Percentiles rank a stretch among this genome's conserved stretches.
These are phyloP conservation scores for Mungos mungo DNA, from an alignment of 2,113 vertebrate genomes.

Conservation along the genomic window DNA sequence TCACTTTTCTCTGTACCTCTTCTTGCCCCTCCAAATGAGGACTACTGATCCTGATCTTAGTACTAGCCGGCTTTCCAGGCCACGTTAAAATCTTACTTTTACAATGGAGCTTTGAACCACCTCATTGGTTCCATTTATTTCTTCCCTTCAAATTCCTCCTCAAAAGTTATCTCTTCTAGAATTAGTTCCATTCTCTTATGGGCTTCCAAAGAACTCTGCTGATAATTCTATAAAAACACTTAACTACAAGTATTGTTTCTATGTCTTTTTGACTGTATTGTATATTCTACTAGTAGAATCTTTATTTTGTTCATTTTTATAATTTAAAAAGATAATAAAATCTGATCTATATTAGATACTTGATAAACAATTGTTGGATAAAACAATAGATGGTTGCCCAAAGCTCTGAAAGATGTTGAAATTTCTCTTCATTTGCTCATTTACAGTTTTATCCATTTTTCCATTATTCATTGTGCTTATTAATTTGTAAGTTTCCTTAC, in stretches of 20 bases:
- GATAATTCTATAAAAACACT: constrained; percentile 10
- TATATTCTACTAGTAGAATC: neutral
- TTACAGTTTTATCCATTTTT: neutral
- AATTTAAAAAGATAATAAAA: constrained; percentile 18
- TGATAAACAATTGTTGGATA: constrained; percentile 2
- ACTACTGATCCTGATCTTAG: too few relatives aligned
- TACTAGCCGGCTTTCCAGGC: neutral
- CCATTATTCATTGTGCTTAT: neutral
- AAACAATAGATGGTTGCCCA: neutral
- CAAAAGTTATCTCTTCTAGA: neutral
- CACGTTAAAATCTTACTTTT: neutral
- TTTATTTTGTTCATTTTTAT: neutral
- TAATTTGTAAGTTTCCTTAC: neutral
- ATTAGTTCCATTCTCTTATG: neutral
- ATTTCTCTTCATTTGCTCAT: neutral
- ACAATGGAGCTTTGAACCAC: neutral
- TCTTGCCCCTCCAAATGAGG: neutral
- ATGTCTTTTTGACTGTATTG: neutral
- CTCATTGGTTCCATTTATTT: neutral
- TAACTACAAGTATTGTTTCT: neutral
- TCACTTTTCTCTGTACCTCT: neutral
- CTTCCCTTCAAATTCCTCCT: neutral
- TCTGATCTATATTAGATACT: neutral
- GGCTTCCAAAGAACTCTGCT: neutral
- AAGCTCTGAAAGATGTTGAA: neutral